phyloP scores from a whole-genome alignment of 2,888 invertebrate genomes.

The Pocota personata region DNA sequence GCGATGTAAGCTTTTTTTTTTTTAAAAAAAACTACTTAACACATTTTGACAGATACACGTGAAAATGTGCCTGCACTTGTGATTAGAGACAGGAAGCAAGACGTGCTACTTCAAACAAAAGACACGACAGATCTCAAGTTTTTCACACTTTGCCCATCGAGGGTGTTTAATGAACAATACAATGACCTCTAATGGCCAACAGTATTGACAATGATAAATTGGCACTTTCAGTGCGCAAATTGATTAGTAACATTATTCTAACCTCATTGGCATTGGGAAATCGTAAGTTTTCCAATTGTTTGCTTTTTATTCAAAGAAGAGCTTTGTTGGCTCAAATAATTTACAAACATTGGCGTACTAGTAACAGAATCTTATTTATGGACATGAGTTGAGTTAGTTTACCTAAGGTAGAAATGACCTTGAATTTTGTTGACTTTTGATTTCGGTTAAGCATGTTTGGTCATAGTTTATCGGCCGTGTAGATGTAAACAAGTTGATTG shows the following conservation, averaged over 20 bases:
- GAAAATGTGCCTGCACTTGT: background rate
- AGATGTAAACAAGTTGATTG: background rate
- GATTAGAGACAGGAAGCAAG: background rate
- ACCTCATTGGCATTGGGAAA: slow-evolving; percentile 42
- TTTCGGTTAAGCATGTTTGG: background rate
- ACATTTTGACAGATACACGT: slow-evolving; percentile 15
- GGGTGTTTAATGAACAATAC: slow-evolving; percentile 11
- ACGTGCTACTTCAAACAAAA: slow-evolving; percentile 8
- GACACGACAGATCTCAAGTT: background rate
- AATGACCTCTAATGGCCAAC: slow-evolving; percentile 1
- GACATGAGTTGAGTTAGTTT: background rate
- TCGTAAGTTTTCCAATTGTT: slow-evolving; percentile 19
- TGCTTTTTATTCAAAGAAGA: background rate
- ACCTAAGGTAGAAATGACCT: slow-evolving; percentile 12
- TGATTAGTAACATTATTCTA: slow-evolving; percentile 60
- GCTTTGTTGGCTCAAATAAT: slow-evolving; percentile 31
- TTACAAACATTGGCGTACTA: slow-evolving; percentile 7
- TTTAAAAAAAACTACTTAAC: background rate
- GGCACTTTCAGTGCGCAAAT: slow-evolving; percentile 29
- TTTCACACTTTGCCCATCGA: slow-evolving; percentile 39
- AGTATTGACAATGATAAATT: background rate
- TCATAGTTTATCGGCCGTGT: slow-evolving; percentile 5
- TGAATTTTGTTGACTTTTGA: slow-evolving; percentile 2
- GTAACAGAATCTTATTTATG: slow-evolving; percentile 13
- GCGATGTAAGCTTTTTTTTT: too few species aligned